phyloP scores from a whole-genome alignment of 92 coral and sea anemone species.

The Epizoanthus stellaris region DNA sequence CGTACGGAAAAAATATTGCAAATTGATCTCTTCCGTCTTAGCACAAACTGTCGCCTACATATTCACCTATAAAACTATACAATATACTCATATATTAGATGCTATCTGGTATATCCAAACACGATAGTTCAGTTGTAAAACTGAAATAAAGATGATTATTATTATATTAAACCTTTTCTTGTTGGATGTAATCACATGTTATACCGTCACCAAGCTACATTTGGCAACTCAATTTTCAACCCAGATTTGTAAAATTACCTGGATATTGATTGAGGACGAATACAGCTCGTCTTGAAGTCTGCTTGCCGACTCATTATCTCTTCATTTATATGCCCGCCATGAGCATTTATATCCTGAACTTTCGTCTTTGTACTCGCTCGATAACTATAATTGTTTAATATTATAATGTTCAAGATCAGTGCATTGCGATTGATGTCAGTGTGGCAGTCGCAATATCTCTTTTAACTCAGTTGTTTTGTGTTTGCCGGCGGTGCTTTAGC shows the following conservation, averaged over 20 bases:
- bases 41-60: too few species aligned
- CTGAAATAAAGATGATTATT: too few species aligned
- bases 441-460: constrained; percentile 19
- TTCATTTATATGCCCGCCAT: constrained; percentile 45
- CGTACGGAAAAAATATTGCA: too few species aligned
- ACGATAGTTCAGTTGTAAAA: too few species aligned
- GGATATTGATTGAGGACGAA: constrained; percentile 26
- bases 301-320: constrained; percentile 36
- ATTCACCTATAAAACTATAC: too few species aligned
- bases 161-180: too few species aligned
- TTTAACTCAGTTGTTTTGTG: constrained; percentile 17
- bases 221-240: neutral
- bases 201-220: too few species aligned
- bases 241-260: constrained; percentile 20
- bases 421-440: neutral
- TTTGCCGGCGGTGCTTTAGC: constrained; percentile 28
- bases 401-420: constrained; percentile 32
- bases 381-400: constrained; percentile 33
- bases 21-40: too few species aligned
- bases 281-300: neutral
- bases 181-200: too few species aligned
- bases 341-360: constrained; percentile 21
- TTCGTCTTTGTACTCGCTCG: constrained; percentile 32
- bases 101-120: too few species aligned
- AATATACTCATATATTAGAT: too few species aligned